Evolutionary conservation across 2,113 vertebrate species (phyloP).

Genomic region (Otocyon megalotis): DNA sequence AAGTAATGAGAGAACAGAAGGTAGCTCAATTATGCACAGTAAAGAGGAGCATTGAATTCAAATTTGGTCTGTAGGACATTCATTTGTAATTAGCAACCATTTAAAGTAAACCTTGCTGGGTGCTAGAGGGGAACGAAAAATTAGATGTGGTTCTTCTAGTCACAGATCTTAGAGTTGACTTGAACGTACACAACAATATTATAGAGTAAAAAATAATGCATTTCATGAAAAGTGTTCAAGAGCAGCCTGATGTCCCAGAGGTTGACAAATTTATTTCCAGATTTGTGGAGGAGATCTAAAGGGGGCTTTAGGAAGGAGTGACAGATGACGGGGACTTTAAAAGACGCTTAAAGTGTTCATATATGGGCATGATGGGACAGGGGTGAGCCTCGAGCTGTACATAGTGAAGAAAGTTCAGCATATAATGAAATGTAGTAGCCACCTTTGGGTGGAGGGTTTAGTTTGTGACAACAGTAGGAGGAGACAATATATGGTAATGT

Average conservation of each 20-base stretch:
- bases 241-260: not conserved
- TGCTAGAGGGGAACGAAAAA: not conserved
- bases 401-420: not conserved
- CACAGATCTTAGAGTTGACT: not conserved
- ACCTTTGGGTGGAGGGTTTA: not conserved
- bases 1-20: not conserved
- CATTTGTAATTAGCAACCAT: not conserved
- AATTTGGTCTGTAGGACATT: not conserved
- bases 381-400: not conserved
- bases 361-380: not conserved
- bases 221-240: not conserved
- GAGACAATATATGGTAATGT: not conserved
- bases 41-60: not conserved
- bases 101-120: not conserved
- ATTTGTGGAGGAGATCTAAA: not conserved
- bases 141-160: not conserved
- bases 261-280: not conserved
- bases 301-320: not conserved
- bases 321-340: not conserved
- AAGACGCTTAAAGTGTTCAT: not conserved
- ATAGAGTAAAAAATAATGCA: not conserved
- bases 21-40: not conserved
- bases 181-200: not conserved
- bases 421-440: not conserved
- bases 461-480: too few species aligned